Evolutionary conservation across 2,888 invertebrate genomes (phyloP), one percentile per base, ranked within the genome.

Genomic region (Scaptodrosophila latifasciaeformis): DNA sequence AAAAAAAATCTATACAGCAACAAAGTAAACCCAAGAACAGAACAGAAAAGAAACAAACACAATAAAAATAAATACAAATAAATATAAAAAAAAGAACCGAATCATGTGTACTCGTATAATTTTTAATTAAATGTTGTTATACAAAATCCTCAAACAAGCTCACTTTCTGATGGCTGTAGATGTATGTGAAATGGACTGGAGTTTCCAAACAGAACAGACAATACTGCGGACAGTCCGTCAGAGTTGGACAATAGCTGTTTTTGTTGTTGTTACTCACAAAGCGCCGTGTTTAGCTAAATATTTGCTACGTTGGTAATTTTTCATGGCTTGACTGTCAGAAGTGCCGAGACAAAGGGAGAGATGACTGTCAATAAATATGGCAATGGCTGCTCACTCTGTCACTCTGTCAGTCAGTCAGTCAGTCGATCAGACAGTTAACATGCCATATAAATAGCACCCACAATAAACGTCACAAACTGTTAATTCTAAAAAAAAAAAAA

Each of bases 381-480:
- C 62, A 40, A 62, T 10, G 37, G 37, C 37, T 15, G 34, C 15
- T 34, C 13, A n/a, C n/a, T n/a, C n/a, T n/a, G n/a, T n/a, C n/a
- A n/a, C n/a, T n/a, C n/a, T 59, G 59, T 59, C 44, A 43, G 19
- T n/a, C n/a, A 34, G 27, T 47, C 3, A 29, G 31, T 18, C 45
- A 27, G 47, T 12, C 24, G 9, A n/a, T 17, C 21, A 12, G 47
- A 27, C 15, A 18, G 30, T 49, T 49, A 12, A n/a, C n/a, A n/a
- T n/a, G n/a, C n/a, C n/a, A n/a, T n/a, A n/a, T n/a, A n/a, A 45
- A 56, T 43, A 58, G 50, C 67, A 58, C 70, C 71, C 62, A 74
- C 62, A 65, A 74, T 65, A 60, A 64, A 80, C 75, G 75, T 80
- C 75, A 76, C 66, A 80, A 78, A 74, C 63, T 65, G 81, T 59